A percentile compares a stretch with the other conserved stretches of the same genome.
Conservation (phyloP, 2,888 invertebrate species). For the Cantharis flavilabris region DNA sequence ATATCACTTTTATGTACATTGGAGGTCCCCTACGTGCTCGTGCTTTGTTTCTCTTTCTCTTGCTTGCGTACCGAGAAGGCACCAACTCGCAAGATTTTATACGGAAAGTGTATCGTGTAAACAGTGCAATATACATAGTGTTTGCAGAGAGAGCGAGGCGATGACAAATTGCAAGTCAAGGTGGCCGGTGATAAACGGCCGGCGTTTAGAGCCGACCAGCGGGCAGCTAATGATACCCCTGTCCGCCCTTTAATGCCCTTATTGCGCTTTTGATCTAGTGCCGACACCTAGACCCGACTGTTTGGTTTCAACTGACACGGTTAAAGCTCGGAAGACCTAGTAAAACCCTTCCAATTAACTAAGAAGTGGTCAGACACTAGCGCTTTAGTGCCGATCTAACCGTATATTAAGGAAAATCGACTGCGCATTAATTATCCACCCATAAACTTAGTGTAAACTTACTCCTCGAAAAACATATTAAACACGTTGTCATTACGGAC, state of each 20-base stretch:
- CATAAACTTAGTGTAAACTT: not conserved
- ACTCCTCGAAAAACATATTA: not conserved
- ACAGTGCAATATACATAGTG: slow-evolving; percentile 45
- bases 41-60: slow-evolving; percentile 26
- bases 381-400: slow-evolving; percentile 3
- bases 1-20: slow-evolving; percentile 40
- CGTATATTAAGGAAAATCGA: not conserved
- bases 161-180: slow-evolving; percentile 56
- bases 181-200: slow-evolving; percentile 54
- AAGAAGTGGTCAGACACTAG: slow-evolving; percentile 12
- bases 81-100: slow-evolving; percentile 16
- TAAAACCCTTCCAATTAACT: slow-evolving; percentile 21
- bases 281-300: slow-evolving; percentile 46
- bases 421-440: not conserved
- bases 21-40: slow-evolving; percentile 20
- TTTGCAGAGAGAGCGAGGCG: slow-evolving; percentile 47
- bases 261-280: slow-evolving; percentile 56
- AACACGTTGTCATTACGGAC: slow-evolving; percentile 30
- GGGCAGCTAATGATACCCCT: slow-evolving; percentile 55
- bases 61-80: not conserved
- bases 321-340: slow-evolving; percentile 7
- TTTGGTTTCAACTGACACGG: slow-evolving; percentile 27
- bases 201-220: slow-evolving; percentile 51
- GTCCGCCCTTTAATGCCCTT: slow-evolving; percentile 54
- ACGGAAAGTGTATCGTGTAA: slow-evolving; percentile 40